Evolutionary conservation across 2,113 vertebrate species (phyloP).

Genomic region (Nettapus auritus): DNA sequence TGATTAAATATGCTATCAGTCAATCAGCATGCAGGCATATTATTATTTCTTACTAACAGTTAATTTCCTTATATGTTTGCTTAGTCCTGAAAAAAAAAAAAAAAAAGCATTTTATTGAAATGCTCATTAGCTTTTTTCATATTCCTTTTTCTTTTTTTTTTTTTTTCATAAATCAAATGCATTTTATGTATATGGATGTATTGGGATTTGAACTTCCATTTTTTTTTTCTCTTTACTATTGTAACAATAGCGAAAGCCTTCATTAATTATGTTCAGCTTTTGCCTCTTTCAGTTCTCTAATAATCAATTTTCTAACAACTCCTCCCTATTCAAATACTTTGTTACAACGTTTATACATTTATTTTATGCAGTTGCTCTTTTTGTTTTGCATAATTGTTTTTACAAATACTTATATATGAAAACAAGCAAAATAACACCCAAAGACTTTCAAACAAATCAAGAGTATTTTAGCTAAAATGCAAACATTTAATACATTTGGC

Average conservation of each 20-base stretch:
- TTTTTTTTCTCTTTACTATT: neutral
- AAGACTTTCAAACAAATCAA: neutral
- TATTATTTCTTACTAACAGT: neutral
- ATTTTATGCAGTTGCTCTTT: neutral
- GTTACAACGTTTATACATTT: neutral
- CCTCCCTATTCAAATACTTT: neutral
- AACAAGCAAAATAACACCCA: neutral
- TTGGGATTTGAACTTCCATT: neutral
- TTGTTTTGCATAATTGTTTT: neutral
- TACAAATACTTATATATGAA: neutral
- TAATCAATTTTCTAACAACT: neutral
- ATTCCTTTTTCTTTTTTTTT: neutral
- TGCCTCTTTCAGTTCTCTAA: neutral
- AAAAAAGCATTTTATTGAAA: neutral
- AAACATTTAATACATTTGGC: neutral
- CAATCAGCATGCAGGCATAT: neutral
- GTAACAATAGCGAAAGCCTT: neutral
- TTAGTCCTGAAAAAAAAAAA: slow-evolving; percentile 21
- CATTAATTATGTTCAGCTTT: neutral
- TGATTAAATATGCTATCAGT: neutral
- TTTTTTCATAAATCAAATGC: neutral
- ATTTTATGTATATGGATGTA: neutral
- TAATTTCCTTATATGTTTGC: neutral
- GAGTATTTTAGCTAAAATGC: neutral
- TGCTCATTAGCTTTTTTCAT: neutral